Percentiles rank a stretch among this genome's conserved stretches.
phyloP scores from a whole-genome alignment of 2,888 invertebrate species.

The Callosobruchus maculatus region DNA sequence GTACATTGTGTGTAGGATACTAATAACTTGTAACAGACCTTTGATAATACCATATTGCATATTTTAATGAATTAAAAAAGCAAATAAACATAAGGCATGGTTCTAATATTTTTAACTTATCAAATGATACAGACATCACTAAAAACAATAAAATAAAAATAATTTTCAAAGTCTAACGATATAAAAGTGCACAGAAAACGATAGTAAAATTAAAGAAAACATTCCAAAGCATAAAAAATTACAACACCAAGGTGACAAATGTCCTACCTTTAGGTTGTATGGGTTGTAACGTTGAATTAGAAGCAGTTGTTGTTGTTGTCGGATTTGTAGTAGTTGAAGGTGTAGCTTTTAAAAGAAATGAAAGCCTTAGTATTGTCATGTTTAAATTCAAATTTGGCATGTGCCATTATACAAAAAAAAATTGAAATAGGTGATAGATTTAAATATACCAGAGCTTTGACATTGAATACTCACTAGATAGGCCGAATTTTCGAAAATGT shows the following conservation, averaged over 20 bases:
- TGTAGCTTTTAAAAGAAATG: slow-evolving; percentile 35
- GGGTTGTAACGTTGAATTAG: slow-evolving; percentile 37
- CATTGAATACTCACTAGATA: too few relatives aligned
- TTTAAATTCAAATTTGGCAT: too few relatives aligned
- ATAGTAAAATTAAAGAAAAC: background rate
- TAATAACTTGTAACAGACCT: too few relatives aligned
- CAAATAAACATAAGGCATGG: background rate
- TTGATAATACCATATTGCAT: too few relatives aligned
- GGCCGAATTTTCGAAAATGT: too few relatives aligned
- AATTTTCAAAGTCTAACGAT: background rate
- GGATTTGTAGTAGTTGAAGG: slow-evolving; percentile 41
- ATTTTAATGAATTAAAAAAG: slow-evolving; percentile 1
- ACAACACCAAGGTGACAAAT: slow-evolving; percentile 1
- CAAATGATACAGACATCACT: background rate
- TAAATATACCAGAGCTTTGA: too few relatives aligned
- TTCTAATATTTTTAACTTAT: background rate
- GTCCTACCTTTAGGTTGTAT: slow-evolving; percentile 49
- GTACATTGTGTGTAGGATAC: too few relatives aligned
- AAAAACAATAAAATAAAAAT: background rate
- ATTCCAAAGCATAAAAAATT: background rate
- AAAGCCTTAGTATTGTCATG: background rate
- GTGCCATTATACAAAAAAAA: too few relatives aligned
- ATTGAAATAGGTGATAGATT: too few relatives aligned
- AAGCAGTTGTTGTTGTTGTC: slow-evolving; percentile 31
- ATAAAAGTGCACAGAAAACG: background rate